Base-by-base conservation (phyloP, 2,888 invertebrate genomes). In the Drosophila borealis region DNA sequence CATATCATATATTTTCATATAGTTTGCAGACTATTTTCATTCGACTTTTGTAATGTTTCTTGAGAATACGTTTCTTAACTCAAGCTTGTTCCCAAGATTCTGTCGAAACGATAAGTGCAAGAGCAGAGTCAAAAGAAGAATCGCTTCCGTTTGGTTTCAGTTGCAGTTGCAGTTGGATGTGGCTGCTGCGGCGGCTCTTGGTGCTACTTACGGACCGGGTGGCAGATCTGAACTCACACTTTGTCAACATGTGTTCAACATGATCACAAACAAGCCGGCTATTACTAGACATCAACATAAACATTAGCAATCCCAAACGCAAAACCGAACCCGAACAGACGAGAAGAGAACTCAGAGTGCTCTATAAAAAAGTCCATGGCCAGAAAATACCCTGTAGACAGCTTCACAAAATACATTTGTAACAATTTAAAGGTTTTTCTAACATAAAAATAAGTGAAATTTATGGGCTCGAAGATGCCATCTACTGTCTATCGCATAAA, bases 161-260 rank as follows among this genome's bases (percentile, higher is more conserved):
- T 78, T 89, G 85, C 81, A 74, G 55, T 80, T 51, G 17, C 17
- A 17, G 1, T 17, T 19, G 50, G 21, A 64, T 59, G 41, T 19
- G 62, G 57, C 65, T 36, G 25, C 41, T 39, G 29, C 10, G 36
- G 73, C 67, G 49, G 54, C 45, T 44, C 55, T 63, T 59, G 64
- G 45, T 69, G 68, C 61, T 39, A 46, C 45, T 48, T 25, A 42
- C 49, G 37, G 57, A 57, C 64, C 56, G 64, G 55, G 45, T 57
- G 65, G 41, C 56, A 57, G 56, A 49, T 51, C 39, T 59, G 61
- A 44, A 36, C 68, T 49, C 66, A 50, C 71, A 82, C 68, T 88
- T 86, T 83, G 83, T 83, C 83, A 83, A 86, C 83, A 83, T 71
- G 67, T 83, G 83, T 83, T 83, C 74, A 86, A 74, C 89, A 88